phyloP scores from a whole-genome alignment of 2,113 vertebrate species.

The Coreoperca whiteheadi region DNA sequence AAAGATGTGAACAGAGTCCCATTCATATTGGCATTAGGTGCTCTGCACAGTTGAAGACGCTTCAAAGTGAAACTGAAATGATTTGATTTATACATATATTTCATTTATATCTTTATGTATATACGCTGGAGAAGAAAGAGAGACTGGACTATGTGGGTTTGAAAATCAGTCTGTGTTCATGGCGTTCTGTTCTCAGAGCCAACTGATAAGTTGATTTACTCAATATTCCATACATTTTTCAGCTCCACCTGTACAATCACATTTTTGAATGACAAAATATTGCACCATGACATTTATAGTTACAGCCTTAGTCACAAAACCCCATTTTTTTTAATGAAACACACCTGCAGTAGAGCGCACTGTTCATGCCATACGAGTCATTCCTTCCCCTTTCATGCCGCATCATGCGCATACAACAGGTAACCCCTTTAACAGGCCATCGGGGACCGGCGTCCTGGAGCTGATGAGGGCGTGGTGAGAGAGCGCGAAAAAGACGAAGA shows the following conservation, averaged over 20 bases:
- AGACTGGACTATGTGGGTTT: neutral
- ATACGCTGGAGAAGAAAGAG: neutral
- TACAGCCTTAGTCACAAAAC: neutral
- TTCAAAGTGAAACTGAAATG: neutral
- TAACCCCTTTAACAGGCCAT: too few species aligned
- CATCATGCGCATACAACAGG: neutral
- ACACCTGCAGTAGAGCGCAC: neutral
- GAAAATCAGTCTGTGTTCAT: neutral
- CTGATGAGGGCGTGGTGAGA: neutral
- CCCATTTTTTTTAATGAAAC: neutral
- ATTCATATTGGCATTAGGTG: neutral
- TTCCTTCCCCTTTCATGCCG: neutral
- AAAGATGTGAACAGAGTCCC: neutral
- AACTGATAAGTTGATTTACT: neutral
- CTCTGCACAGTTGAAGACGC: neutral
- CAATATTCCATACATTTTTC: neutral
- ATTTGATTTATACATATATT: neutral
- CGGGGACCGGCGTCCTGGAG: neutral
- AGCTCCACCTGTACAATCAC: neutral
- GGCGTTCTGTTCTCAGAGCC: neutral
- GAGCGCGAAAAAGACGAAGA: slow-evolving; percentile 1
- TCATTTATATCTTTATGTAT: neutral
- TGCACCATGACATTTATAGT: neutral
- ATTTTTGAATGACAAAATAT: neutral
- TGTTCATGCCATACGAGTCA: neutral